Base-by-base conservation (phyloP, 2,888 invertebrate genomes). In the Xestia rhomboidea region DNA sequence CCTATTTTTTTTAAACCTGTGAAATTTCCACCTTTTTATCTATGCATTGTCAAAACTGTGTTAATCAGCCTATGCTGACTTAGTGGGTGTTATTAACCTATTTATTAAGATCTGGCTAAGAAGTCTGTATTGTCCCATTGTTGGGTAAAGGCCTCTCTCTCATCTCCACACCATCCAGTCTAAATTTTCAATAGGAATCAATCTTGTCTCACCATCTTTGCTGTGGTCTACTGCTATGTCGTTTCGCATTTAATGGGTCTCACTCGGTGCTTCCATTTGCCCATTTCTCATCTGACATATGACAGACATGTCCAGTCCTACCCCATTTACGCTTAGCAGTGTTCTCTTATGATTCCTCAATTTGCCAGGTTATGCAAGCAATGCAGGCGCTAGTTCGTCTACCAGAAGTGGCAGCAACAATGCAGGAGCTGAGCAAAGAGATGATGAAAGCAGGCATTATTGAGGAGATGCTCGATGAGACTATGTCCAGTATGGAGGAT, bases 371-470 rank as follows among this genome's bases (percentile, higher is more conserved):
- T 0, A 99, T 99, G 99, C 98, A 98, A 95, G 98, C 99, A 1
- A 99, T 99, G 99, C 99, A 99, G 92, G 97, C 98, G 10, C 96
- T 99, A 13, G 97, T 99, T 5, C 98, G 98, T 87, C 97, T 99
- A 27, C 99, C 99, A 0, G 99, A 99, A 95, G 98, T 99, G 6
- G 98, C 99, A 0, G 98, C 98, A 62, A 99, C 99, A 0, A 99
- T 99, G 99, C 98, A 99, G 90, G 99, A 99, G 87, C 97, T 99
- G 97, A 99, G 99, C 3, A 99, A 99, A 92, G 99, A 99, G 97
- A 99, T 99, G 99, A 99, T 99, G 99, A 98, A 98, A 94, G 99
- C 99, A 0, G 99, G 99, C 30, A 99, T 99, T 80, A 99, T 99
- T 73, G 99, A 99, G 93, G 99, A 99, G 96, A 99, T 99, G 99